Evolutionary conservation across 2,113 vertebrate genomes (phyloP).

Genomic region (Odontesthes bonariensis): DNA sequence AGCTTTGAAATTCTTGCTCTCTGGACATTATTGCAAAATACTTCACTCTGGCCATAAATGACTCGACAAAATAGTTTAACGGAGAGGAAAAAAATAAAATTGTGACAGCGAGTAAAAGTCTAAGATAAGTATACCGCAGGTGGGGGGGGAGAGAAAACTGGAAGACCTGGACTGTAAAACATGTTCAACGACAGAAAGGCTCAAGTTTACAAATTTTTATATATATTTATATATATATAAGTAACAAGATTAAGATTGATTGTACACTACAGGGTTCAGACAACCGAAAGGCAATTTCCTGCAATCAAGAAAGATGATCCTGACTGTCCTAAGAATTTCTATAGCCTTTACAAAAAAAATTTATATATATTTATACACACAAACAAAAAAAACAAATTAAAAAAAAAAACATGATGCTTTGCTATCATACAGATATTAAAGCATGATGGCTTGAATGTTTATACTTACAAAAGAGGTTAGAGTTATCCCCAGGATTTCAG

Average conservation of each 20-base stretch:
- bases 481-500: conserved; percentile 62
- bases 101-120: conserved; percentile 42
- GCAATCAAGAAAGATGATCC: conserved; percentile 62
- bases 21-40: conserved; percentile 52
- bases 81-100: conserved; percentile 11
- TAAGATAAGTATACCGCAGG: conserved; percentile 41
- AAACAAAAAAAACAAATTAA: neutral
- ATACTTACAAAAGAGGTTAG: conserved; percentile 72
- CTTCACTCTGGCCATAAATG: conserved; percentile 44
- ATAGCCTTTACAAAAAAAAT: conserved; percentile 74
- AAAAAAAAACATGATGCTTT: conserved; percentile 68
- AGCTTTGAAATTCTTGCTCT: conserved; percentile 67
- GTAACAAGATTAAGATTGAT: conserved; percentile 78
- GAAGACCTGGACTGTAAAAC: conserved; percentile 64
- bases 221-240: conserved; percentile 81
- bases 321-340: conserved; percentile 67
- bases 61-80: conserved; percentile 12
- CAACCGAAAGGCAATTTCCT: conserved; percentile 76
- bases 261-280: conserved; percentile 68
- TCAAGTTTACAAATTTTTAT: conserved; percentile 65
- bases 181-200: conserved; percentile 55
- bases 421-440: conserved; percentile 88
- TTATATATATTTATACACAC: conserved; percentile 52
- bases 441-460: conserved; percentile 87
- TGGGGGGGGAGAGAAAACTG: conserved; percentile 10